Percentiles rank a stretch among this genome's conserved stretches.
phyloP scores from a whole-genome alignment of 2,113 vertebrate genomes.

The Brevimyrus niger region DNA sequence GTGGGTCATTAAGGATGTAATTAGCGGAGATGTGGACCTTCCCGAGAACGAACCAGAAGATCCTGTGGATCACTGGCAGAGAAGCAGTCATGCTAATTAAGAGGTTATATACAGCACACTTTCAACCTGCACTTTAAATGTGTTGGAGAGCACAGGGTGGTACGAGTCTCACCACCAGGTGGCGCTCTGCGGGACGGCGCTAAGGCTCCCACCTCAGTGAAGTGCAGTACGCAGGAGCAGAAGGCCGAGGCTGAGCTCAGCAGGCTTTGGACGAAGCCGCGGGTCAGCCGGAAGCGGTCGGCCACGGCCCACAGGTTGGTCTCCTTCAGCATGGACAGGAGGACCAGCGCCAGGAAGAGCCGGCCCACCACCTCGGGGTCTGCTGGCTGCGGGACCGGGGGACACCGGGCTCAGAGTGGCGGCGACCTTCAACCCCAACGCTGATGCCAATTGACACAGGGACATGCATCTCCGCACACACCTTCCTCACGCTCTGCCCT shows the following conservation, averaged over 20 bases:
- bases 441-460: neutral
- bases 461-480: constrained; percentile 36
- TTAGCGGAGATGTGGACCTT: neutral
- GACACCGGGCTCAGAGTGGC: neutral
- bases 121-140: neutral
- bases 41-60: neutral
- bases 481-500: constrained; percentile 82
- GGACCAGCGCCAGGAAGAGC: constrained; percentile 78
- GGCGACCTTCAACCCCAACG: neutral
- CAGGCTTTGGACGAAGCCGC: constrained; percentile 81
- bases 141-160: neutral
- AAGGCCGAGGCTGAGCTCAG: constrained; percentile 79
- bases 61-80: neutral
- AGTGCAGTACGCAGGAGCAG: constrained; percentile 81
- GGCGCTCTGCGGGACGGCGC: neutral
- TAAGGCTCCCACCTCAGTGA: constrained; percentile 73
- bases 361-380: constrained; percentile 62
- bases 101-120: neutral
- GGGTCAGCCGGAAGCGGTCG: constrained; percentile 73
- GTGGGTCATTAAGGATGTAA: neutral
- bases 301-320: constrained; percentile 78
- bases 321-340: constrained; percentile 78
- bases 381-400: constrained; percentile 56
- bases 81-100: neutral
- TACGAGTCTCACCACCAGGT: neutral